phyloP scores from a whole-genome alignment of 2,113 vertebrate genomes.

The Atherinomorus stipes region DNA sequence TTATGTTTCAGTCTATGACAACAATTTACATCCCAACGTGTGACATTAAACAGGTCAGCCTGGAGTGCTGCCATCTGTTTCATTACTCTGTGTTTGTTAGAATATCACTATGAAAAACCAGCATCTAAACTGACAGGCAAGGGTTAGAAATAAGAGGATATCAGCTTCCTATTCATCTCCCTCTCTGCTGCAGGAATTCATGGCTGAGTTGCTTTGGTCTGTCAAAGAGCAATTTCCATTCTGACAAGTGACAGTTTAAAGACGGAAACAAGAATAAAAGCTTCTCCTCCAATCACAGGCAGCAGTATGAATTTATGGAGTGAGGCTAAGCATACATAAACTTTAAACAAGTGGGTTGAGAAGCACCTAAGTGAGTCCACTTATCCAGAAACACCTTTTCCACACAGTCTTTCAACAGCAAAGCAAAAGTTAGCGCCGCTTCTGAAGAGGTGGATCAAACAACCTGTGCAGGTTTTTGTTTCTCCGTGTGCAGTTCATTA shows the following conservation, averaged over 20 bases:
- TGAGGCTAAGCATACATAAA: conserved; percentile 85
- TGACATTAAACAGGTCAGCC: conserved; percentile 28
- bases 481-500: conserved; percentile 43
- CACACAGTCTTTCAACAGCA: conserved; percentile 56
- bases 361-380: conserved; percentile 78
- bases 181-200: conserved; percentile 52
- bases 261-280: conserved; percentile 64
- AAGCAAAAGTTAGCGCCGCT: conserved; percentile 26
- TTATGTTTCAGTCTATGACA: neutral
- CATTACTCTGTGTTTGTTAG: conserved; percentile 25
- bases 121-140: conserved; percentile 46
- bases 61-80: conserved; percentile 13
- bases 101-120: conserved; percentile 56
- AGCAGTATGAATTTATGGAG: conserved; percentile 85
- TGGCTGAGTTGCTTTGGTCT: conserved; percentile 62
- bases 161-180: conserved; percentile 52
- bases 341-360: conserved; percentile 53
- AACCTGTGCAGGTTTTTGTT: conserved; percentile 11
- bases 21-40: conserved; percentile 9
- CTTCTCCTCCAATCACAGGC: conserved; percentile 84
- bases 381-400: conserved; percentile 83
- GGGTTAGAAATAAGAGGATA: conserved; percentile 61
- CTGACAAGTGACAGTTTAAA: conserved; percentile 75
- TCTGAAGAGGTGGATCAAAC: conserved; percentile 49
- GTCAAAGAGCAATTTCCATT: conserved; percentile 61